Evolutionary conservation across 2,113 vertebrate genomes (phyloP), one percentile per base, ranked within the genome.

Genomic region (Oryzias javanicus): DNA sequence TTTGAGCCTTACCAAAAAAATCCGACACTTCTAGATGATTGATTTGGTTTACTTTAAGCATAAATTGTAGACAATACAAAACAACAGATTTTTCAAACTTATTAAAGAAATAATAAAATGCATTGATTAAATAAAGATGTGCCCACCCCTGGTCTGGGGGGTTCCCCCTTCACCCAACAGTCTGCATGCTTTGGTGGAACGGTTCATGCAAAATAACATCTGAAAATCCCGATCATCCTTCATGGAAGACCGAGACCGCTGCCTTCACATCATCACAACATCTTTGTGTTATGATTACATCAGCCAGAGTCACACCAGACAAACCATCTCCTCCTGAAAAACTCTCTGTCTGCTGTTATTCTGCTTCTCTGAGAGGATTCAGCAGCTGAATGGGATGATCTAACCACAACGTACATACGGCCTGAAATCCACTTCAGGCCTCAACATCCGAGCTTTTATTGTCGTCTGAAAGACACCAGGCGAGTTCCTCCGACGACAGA

Each of bases 361-460:
- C n/a, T n/a, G n/a, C n/a, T n/a, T n/a, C n/a, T n/a, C 57, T 72
- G 16, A 49, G 59, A 79, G 76, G 66, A 72, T n/a, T 62, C 52
- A 13, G 48, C 70, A 10, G 3, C 44, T 4, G 24, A 70, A 68
- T 64, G 70, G 42, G 52, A 58, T 60, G n/a, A n/a, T 48, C 35
- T 44, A 47, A 50, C 24, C 59, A 50, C 49, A 42, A 71, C 49
- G 24, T 12, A 2, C 35, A 35, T 44, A 51, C 16, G 1, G 51
- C 48, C 67, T 82, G 70, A 72, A 75, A 80, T 82, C 78, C 41
- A 64, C 81, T 80, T 80, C 74, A 79, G 83, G 81, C 65, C 60
- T 16, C 27, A 35, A 75, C 81, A 80, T 85, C 76, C 27, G 67
- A 63, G 63, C 75, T 72, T 82, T 84, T 79, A 86, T 88, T 84